Conservation (phyloP, 1,140 invertebrate genomes). For the Idris sp. region DNA sequence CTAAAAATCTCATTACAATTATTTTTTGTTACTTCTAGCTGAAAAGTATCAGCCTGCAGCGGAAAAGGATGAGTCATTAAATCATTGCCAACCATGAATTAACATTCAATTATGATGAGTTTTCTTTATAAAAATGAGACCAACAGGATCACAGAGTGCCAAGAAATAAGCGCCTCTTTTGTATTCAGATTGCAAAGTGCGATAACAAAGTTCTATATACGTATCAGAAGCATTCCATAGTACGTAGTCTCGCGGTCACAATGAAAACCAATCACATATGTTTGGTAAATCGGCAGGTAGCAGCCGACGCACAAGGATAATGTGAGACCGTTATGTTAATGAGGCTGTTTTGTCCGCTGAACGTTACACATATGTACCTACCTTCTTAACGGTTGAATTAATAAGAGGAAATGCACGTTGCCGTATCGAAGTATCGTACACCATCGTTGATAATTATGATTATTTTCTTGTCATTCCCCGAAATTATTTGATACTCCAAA, state of each 20-base stretch:
- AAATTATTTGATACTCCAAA: constrained; percentile 27
- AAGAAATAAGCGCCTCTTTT: constrained; percentile 22
- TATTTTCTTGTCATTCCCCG: constrained; percentile 38
- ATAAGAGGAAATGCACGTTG: constrained; percentile 61
- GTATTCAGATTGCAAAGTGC: constrained; percentile 20
- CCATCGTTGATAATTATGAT: constrained; percentile 49
- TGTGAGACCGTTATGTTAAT: constrained; percentile 76
- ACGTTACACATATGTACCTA: constrained; percentile 60
- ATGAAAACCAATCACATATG: constrained; percentile 57
- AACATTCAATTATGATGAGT: constrained; percentile 14
- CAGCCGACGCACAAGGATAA: constrained; percentile 56
- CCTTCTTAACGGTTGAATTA: constrained; percentile 74
- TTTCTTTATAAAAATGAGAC: not conserved
- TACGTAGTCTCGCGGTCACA: constrained; percentile 36
- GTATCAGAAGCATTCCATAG: constrained; percentile 29
- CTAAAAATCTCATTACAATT: no score
- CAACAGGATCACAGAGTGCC: not conserved
- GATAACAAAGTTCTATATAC: constrained; percentile 35
- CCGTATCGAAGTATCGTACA: constrained; percentile 63
- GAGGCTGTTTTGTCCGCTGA: constrained; percentile 68
- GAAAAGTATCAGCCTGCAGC: no score
- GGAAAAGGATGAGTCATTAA: not conserved
- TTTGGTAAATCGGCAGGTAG: constrained; percentile 59
- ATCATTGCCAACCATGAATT: constrained; percentile 2
- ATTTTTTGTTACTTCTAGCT: no score